Percentiles rank a stretch among this genome's conserved stretches.
Conservation (phyloP, 2,888 invertebrate genomes). For the Gnatocerus cornutus region DNA sequence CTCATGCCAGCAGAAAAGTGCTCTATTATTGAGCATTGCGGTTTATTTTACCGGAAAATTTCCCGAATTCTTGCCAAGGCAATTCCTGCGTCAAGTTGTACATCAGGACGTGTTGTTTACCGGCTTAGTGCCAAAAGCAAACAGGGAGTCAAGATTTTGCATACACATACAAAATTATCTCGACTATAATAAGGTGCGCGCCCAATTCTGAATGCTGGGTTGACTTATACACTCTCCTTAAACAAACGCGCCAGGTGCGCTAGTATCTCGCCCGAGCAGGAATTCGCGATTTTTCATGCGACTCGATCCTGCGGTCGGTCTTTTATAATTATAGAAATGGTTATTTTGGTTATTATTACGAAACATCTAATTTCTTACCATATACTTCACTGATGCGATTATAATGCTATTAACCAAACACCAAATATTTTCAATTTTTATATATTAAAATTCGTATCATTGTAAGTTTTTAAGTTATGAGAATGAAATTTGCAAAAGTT, state of each 20-base stretch:
- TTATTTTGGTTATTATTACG: constrained; percentile 30
- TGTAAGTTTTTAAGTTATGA: too few species aligned
- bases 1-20: too few species aligned
- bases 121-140: constrained; percentile 19
- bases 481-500: too few species aligned
- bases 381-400: too few species aligned
- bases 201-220: constrained; percentile 33
- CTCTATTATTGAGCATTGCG: too few species aligned
- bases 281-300: background rate
- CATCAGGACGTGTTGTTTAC: constrained; percentile 35
- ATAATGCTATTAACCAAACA: too few species aligned
- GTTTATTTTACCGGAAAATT: too few species aligned
- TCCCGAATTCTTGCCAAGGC: background rate
- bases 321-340: constrained; percentile 12
- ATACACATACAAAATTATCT: constrained; percentile 41
- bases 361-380: too few species aligned
- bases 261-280: background rate
- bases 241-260: constrained; percentile 24
- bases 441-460: too few species aligned
- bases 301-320: background rate
- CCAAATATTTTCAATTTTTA: too few species aligned
- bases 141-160: constrained; percentile 41
- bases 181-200: constrained; percentile 37
- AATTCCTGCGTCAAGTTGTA: constrained; percentile 22
- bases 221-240: constrained; percentile 37